phyloP scores from a whole-genome alignment of 2,888 invertebrate species.

The Bugulina stolonifera region DNA sequence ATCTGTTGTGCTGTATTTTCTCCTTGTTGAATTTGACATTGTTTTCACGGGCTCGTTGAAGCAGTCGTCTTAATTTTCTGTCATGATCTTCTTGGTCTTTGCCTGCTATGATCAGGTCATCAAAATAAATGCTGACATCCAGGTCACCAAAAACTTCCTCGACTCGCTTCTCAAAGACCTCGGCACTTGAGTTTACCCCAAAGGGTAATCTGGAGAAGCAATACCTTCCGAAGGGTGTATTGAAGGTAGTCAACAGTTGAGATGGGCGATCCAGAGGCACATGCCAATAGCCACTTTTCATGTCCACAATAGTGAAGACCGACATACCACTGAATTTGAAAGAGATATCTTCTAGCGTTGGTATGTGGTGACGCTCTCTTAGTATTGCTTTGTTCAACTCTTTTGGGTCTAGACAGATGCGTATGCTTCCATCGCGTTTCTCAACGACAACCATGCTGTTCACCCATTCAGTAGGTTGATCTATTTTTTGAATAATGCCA shows the following conservation, averaged over 20 bases:
- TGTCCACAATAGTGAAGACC: neutral
- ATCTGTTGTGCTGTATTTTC: no score
- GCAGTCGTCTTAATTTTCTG: neutral
- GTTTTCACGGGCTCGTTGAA: neutral
- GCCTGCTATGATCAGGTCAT: neutral
- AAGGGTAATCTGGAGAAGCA: neutral
- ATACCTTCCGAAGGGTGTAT: conserved; percentile 1
- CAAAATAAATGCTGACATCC: neutral
- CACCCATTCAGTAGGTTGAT: neutral
- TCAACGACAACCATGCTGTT: neutral
- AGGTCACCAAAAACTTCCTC: conserved; percentile 2
- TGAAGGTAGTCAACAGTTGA: conserved; percentile 1
- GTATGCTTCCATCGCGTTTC: neutral
- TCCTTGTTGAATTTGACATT: conserved; percentile 13
- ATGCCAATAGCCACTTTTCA: neutral
- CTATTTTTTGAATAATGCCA: neutral
- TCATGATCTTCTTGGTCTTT: neutral
- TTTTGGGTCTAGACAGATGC: neutral
- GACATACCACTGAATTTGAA: neutral
- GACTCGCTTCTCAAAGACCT: conserved; percentile 14
- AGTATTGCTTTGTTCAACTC: neutral
- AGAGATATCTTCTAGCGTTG: neutral
- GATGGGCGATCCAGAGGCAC: neutral
- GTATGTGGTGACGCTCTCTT: conserved; percentile 14
- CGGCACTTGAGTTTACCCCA: neutral